A percentile compares a stretch with the other conserved stretches of the same genome.
Conservation (phyloP, 2,113 vertebrate species). For the Poeciliopsis turrubarensis region DNA sequence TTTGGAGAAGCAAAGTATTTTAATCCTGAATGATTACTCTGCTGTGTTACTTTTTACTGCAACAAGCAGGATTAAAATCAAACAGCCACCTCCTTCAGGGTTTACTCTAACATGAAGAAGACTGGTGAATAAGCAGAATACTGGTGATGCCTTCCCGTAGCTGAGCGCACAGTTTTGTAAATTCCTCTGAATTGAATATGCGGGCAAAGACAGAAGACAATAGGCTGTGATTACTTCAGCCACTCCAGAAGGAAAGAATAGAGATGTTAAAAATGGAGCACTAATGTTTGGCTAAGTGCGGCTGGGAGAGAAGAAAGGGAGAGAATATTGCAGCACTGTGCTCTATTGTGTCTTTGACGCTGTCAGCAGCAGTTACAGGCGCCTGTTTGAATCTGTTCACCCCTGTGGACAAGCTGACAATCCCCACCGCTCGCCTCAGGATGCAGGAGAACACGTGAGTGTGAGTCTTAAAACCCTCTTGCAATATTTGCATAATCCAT, state of each 20-base stretch:
- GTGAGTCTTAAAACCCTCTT: conserved; percentile 13
- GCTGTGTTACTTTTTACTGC: conserved; percentile 14
- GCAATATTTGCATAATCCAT: conserved; percentile 20
- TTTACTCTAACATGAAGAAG: conserved; percentile 19
- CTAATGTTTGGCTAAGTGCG: conserved; percentile 53
- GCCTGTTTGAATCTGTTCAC: conserved; percentile 33
- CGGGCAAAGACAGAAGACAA: conserved; percentile 27
- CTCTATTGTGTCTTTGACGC: conserved; percentile 40
- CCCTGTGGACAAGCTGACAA: conserved; percentile 22
- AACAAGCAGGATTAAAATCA: conserved; percentile 7
- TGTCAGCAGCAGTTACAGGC: conserved; percentile 27
- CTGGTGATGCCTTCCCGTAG: conserved; percentile 8
- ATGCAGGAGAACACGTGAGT: conserved; percentile 4
- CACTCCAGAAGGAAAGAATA: conserved; percentile 32
- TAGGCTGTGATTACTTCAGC: conserved; percentile 50
- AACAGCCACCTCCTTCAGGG: conserved; percentile 1
- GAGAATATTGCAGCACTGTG: conserved; percentile 46
- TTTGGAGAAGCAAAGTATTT: not conserved
- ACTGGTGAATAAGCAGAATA: conserved; percentile 24
- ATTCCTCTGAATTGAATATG: conserved; percentile 27
- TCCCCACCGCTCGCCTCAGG: conserved; percentile 4
- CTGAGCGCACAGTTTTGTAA: conserved; percentile 4
- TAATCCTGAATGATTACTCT: conserved; percentile 1
- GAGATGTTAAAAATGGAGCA: conserved; percentile 35
- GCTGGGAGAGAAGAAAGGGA: conserved; percentile 32